These are phyloP conservation scores for Seira musarum DNA, from an alignment of 2,888 invertebrate species.

Conservation along the genomic window DNA sequence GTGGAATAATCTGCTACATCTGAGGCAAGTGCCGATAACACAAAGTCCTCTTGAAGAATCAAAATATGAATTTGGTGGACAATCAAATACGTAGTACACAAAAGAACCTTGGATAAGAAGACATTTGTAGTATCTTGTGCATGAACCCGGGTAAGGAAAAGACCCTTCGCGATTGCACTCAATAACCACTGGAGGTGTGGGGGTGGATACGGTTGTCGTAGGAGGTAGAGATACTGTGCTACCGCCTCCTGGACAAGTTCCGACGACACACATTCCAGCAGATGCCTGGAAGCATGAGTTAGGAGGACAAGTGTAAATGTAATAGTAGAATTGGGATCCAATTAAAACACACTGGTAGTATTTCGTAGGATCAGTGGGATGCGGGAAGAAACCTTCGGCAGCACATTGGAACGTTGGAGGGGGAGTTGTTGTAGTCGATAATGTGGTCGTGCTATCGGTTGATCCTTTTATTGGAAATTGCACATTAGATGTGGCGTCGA, in stretches of 20 bases:
- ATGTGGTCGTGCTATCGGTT: too few species aligned
- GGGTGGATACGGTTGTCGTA: not conserved
- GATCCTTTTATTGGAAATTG: too few species aligned
- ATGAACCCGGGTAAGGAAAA: conserved; percentile 33
- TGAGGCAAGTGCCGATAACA: conserved; percentile 20
- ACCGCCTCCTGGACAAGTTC: conserved; percentile 19
- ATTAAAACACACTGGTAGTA: conserved; percentile 56
- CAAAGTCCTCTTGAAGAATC: not conserved
- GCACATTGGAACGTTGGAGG: conserved; percentile 44
- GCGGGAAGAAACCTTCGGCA: conserved; percentile 32
- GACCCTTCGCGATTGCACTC: conserved; percentile 10
- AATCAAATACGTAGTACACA: conserved; percentile 32
- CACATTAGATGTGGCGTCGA: too few species aligned
- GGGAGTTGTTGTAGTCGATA: not conserved
- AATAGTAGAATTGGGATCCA: conserved; percentile 42
- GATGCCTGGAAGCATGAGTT: conserved; percentile 38
- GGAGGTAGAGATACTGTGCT: not conserved
- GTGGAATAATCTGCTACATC: not conserved
- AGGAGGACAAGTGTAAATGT: conserved; percentile 47
- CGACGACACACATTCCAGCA: conserved; percentile 21
- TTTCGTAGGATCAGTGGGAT: conserved; percentile 38
- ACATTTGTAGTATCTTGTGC: conserved; percentile 47
- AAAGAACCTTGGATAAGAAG: conserved; percentile 10
- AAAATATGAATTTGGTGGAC: conserved; percentile 34
- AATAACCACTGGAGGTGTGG: conserved; percentile 9